phyloP scores from a whole-genome alignment of 2,113 vertebrate genomes.

The Hassar affinis region DNA sequence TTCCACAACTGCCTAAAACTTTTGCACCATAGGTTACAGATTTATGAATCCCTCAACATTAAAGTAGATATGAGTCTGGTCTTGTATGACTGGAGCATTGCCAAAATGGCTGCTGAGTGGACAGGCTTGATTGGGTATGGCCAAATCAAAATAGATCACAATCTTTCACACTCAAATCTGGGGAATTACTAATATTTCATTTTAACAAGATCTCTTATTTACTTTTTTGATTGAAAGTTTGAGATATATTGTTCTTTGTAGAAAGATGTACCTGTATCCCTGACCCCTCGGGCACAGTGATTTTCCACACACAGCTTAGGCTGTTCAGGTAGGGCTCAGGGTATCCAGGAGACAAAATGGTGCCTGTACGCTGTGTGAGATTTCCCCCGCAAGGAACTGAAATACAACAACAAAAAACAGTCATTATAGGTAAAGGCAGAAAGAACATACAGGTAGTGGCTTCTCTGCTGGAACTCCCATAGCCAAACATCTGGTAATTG shows the following conservation, averaged over 20 bases:
- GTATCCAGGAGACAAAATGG: constrained; percentile 94
- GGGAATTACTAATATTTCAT: not conserved
- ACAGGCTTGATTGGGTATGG: not conserved
- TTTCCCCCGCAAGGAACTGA: constrained; percentile 95
- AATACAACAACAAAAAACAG: constrained; percentile 21
- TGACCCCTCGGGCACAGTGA: constrained; percentile 91
- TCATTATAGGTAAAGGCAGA: not conserved
- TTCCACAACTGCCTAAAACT: too few species aligned
- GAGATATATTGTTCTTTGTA: not conserved
- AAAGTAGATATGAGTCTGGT: not conserved
- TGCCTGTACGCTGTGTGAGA: constrained; percentile 88
- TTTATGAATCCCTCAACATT: not conserved
- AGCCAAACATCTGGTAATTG: constrained; percentile 63
- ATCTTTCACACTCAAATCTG: not conserved
- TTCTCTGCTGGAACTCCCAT: constrained; percentile 29
- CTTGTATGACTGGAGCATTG: not conserved
- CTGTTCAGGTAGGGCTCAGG: constrained; percentile 97
- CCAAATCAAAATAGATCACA: not conserved
- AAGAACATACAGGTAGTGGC: not conserved
- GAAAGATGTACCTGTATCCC: constrained; percentile 86
- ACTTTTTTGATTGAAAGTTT: not conserved
- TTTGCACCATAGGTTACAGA: not conserved
- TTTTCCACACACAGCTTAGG: constrained; percentile 98
- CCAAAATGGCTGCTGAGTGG: not conserved
- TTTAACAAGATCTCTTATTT: not conserved